These are phyloP conservation scores for Goniozus legneri DNA, from an alignment of 1,140 invertebrate genomes.

Conservation along the genomic window DNA sequence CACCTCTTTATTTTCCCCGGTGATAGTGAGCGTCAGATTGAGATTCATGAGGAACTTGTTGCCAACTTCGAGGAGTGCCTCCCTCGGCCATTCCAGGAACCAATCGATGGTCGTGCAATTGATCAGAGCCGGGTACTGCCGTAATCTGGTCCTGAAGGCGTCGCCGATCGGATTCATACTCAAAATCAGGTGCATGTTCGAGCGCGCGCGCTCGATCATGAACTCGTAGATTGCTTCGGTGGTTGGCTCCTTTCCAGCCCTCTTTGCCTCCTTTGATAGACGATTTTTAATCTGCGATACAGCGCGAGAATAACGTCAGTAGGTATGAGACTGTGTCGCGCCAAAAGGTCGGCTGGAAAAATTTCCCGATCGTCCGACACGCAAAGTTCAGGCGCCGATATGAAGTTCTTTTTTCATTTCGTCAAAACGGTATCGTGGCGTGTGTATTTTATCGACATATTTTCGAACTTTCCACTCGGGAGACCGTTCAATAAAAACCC, in stretches of 20 bases:
- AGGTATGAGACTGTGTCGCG: too few relatives aligned
- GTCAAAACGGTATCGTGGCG: too few relatives aligned
- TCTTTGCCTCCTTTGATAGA: constrained; percentile 64
- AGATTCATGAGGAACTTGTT: constrained; percentile 67
- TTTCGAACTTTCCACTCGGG: too few relatives aligned
- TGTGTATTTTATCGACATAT: too few relatives aligned
- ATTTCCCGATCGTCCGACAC: too few relatives aligned
- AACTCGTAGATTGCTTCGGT: constrained; percentile 68
- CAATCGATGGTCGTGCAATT: constrained; percentile 86
- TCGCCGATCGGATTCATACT: constrained; percentile 86
- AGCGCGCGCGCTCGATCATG: constrained; percentile 71
- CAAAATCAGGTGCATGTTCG: constrained; percentile 76
- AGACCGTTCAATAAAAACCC: too few relatives aligned
- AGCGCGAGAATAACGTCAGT: too few relatives aligned
- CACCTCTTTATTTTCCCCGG: constrained; percentile 53
- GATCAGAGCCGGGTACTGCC: constrained; percentile 81
- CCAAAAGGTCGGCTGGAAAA: too few relatives aligned
- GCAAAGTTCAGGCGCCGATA: too few relatives aligned
- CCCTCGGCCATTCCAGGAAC: constrained; percentile 82
- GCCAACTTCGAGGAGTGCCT: constrained; percentile 81
- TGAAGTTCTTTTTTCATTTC: too few relatives aligned
- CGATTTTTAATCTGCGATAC: constrained; percentile 68
- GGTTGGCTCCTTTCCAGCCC: constrained; percentile 63
- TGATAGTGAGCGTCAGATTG: constrained; percentile 65
- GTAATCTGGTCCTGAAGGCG: constrained; percentile 69